Conservation (phyloP, 2,797 vertebrate genomes). For the Lithobates pipiens region DNA sequence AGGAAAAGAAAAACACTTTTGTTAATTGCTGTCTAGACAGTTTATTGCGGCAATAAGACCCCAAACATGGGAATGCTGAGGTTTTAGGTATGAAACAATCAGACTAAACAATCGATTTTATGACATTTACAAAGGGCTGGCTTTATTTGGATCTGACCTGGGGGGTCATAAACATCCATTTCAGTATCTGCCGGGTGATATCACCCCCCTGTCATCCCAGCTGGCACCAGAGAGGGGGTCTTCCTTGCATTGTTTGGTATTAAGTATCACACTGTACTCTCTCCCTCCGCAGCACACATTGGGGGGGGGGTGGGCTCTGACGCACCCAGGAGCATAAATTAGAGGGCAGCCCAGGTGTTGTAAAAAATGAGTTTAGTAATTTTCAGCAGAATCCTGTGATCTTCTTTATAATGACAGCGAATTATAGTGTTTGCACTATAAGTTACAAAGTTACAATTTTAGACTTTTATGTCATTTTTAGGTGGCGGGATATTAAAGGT, state of each 20-base stretch:
- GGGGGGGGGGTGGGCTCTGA: neutral
- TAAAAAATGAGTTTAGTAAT: neutral
- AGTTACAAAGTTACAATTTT: too few relatives aligned
- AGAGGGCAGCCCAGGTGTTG: neutral
- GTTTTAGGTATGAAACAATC: constrained; percentile 88
- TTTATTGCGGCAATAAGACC: constrained; percentile 99
- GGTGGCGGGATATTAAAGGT: too few relatives aligned
- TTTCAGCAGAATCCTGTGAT: constrained; percentile 3
- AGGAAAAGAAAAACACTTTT: constrained; percentile 73
- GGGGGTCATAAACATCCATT: constrained; percentile 78
- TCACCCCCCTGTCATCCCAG: constrained; percentile 60
- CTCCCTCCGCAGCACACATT: neutral
- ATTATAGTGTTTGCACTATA: too few relatives aligned
- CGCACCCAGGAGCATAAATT: neutral
- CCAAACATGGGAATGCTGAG: constrained; percentile 86
- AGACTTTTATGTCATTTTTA: too few relatives aligned
- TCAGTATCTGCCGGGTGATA: constrained; percentile 75
- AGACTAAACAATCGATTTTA: constrained; percentile 91
- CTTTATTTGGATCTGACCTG: constrained; percentile 76
- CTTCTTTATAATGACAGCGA: neutral
- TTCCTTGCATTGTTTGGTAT: neutral
- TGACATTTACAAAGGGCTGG: constrained; percentile 82
- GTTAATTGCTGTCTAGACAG: constrained; percentile 98
- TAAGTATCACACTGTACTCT: neutral
- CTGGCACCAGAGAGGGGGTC: constrained; percentile 13